Evolutionary conservation across 2,888 invertebrate species (phyloP).

Genomic region (Cerastis leucographa): DNA sequence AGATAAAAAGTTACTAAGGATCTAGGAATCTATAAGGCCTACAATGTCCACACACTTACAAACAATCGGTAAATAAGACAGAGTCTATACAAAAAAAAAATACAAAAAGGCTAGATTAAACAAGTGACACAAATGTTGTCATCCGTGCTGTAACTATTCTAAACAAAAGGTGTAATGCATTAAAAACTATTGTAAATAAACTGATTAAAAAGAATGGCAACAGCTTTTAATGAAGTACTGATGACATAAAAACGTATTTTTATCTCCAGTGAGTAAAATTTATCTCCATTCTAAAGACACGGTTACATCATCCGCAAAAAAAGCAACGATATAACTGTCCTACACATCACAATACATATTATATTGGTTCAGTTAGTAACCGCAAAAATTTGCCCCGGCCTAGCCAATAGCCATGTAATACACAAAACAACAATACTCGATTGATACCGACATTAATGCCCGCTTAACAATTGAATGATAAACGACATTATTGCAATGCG

Average conservation of each 20-base stretch:
- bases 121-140: too few species aligned
- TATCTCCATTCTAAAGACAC: conserved; percentile 30
- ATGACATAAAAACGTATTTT: conserved; percentile 1
- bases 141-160: too few species aligned
- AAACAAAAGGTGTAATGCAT: too few species aligned
- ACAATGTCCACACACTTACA: too few species aligned
- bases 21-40: too few species aligned
- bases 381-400: conserved; percentile 67
- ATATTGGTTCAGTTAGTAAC: conserved; percentile 66
- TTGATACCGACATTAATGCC: conserved; percentile 82
- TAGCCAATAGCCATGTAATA: conserved; percentile 61
- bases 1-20: too few species aligned
- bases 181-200: too few species aligned
- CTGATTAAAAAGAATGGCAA: too few species aligned
- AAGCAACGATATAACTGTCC: conserved; percentile 22
- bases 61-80: too few species aligned
- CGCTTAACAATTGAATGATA: conserved; percentile 84
- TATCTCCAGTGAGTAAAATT: conserved; percentile 23
- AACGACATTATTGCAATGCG: conserved; percentile 80
- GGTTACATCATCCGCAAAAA: conserved; percentile 48
- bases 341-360: conserved; percentile 38
- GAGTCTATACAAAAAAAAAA: too few species aligned
- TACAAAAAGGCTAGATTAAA: too few species aligned
- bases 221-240: background rate
- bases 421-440: conserved; percentile 76